Conservation (phyloP, 2,797 vertebrate genomes). For the Leuciscus waleckii region DNA sequence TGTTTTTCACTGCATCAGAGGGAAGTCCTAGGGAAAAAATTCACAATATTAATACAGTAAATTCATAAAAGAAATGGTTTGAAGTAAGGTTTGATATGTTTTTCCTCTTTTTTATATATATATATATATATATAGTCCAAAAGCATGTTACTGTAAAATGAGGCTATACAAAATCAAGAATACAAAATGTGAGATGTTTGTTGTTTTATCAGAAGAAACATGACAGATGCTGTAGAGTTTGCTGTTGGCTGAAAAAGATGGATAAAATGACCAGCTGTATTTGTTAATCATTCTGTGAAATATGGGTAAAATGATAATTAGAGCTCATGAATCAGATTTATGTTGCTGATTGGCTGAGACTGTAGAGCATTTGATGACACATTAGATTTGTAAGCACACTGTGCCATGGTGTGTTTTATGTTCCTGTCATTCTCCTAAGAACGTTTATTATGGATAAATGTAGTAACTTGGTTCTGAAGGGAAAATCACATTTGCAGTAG, state of each 20-base stretch:
- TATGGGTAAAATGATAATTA: conserved; percentile 13
- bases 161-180: conserved; percentile 4
- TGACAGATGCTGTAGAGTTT: neutral
- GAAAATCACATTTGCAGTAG: neutral
- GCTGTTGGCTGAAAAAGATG: neutral
- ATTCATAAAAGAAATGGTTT: neutral
- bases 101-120: too few relatives aligned
- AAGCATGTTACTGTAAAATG: conserved; percentile 3
- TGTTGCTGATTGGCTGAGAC: conserved; percentile 13
- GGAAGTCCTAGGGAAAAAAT: neutral
- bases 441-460: conserved; percentile 6
- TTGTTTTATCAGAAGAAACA: conserved; percentile 9
- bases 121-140: neutral
- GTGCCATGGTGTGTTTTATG: neutral
- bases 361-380: conserved; percentile 13
- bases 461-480: neutral
- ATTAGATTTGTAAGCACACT: conserved; percentile 12
- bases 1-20: neutral
- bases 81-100: too few relatives aligned
- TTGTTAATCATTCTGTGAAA: conserved; percentile 14
- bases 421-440: conserved; percentile 1
- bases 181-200: conserved; percentile 9
- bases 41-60: neutral
- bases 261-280: neutral
- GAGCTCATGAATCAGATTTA: neutral